A percentile compares a stretch with the other conserved stretches of the same genome.
Evolutionary conservation across 2,888 invertebrate genomes (phyloP).

Genomic region (Tribolium freemani): DNA sequence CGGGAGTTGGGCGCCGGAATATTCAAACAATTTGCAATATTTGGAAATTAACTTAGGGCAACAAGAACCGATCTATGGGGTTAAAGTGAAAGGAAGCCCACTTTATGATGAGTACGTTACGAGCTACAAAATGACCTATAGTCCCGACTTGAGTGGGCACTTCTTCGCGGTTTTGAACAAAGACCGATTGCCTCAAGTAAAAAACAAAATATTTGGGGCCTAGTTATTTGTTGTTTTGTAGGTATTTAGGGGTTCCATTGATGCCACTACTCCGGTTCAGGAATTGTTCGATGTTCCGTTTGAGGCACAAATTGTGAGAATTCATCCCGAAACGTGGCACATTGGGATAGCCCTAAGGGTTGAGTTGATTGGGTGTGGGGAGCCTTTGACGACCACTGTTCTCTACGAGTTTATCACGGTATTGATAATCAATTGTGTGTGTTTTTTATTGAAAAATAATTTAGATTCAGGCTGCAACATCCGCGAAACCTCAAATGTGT

Average conservation of each 20-base stretch:
- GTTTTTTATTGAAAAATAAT: neutral
- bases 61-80: constrained; percentile 80
- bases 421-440: neutral
- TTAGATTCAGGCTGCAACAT: constrained; percentile 32
- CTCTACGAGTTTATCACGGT: constrained; percentile 47
- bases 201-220: neutral
- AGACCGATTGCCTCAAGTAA: constrained; percentile 70
- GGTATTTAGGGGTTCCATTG: constrained; percentile 72
- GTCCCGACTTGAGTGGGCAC: constrained; percentile 72
- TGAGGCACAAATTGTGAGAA: constrained; percentile 80
- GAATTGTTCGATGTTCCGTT: constrained; percentile 80
- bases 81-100: constrained; percentile 80
- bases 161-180: constrained; percentile 66
- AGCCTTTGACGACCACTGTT: constrained; percentile 47
- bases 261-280: constrained; percentile 66
- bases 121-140: constrained; percentile 81
- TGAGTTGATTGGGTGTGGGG: constrained; percentile 82
- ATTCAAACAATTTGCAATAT: constrained; percentile 75
- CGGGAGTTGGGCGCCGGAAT: constrained; percentile 80
- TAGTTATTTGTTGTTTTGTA: constrained; percentile 56
- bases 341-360: constrained; percentile 75
- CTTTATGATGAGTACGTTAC: constrained; percentile 81
- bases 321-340: constrained; percentile 84
- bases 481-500: constrained; percentile 69
- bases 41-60: constrained; percentile 75